Percentiles rank a stretch among this genome's conserved stretches.
Conservation (phyloP, 2,888 invertebrate genomes). For the Trichogramma dendrolimi region DNA sequence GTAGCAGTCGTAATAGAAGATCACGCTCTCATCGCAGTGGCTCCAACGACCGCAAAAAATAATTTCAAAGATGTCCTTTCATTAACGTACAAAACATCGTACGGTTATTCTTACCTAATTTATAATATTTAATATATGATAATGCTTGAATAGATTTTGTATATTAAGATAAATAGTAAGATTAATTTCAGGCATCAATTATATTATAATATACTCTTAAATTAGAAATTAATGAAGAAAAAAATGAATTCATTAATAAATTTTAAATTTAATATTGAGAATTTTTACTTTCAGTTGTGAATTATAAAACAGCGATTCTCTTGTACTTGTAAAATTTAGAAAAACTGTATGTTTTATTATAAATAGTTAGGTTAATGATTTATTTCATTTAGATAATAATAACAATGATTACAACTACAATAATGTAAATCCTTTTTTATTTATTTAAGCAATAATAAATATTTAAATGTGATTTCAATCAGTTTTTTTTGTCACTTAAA, state of each 20-base stretch:
- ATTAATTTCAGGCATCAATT: not conserved
- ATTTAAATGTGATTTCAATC: too few relatives aligned
- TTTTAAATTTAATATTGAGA: not conserved
- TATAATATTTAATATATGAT: not conserved
- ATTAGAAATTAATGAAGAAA: not conserved
- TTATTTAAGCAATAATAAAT: too few relatives aligned
- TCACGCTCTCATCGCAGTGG: slow-evolving; percentile 50
- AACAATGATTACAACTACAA: too few relatives aligned
- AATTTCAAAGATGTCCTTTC: slow-evolving; percentile 27
- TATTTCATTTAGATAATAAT: too few relatives aligned
- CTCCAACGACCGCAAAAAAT: slow-evolving; percentile 50
- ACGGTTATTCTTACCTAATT: not conserved
- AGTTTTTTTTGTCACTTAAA: too few relatives aligned
- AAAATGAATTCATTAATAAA: not conserved
- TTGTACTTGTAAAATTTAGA: too few relatives aligned
- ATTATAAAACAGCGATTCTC: too few relatives aligned
- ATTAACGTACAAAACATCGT: not conserved
- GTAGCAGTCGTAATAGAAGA: slow-evolving; percentile 46
- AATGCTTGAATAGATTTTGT: not conserved
- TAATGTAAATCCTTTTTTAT: too few relatives aligned
- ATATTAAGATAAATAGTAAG: not conserved
- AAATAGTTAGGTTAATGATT: too few relatives aligned
- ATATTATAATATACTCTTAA: not conserved
- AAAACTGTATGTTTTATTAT: too few relatives aligned
- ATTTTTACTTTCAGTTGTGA: too few relatives aligned